Evolutionary conservation across 1,140 invertebrate species (phyloP), one percentile per base, ranked within the genome.

Genomic region (Maconellicoccus hirsutus): DNA sequence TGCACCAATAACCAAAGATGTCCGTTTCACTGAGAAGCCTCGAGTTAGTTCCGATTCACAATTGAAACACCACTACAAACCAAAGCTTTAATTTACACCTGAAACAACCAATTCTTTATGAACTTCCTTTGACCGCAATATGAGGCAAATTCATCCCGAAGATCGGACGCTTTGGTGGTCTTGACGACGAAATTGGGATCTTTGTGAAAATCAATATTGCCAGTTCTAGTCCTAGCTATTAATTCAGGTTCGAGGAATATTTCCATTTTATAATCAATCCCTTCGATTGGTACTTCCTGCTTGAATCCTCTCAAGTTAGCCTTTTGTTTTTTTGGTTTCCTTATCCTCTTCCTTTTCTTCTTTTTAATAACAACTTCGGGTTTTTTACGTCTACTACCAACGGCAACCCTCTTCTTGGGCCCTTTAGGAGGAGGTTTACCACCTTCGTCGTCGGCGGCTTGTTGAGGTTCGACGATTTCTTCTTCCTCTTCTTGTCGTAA

Each of bases 91-190:
- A 19, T 3, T 23, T 26, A 66, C 22, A 66, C 61, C 10, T 66
- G 25, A 23, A 66, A 66, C 22, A 66, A 16, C 61, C 61, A 66
- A 66, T 66, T 66, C 61, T 66, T 66, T 4, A 66, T 23, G 8
- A 14, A 25, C 61, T 3, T 66, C 10, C 19, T 10, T 25, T 66
- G 61, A 4, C 61, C 61, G 22, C 61, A 66, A 19, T 66, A 66
- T 2, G 22, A 8, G 1, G 61, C 1, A 22, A 66, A 66, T 66
- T 66, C 61, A 19, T 66, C 61, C 22, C 61, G 3, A 2, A 66
- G 19, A 66, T 66, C 61, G 61, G 19, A 8, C 22, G 22, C 8
- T 26, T 66, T 66, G 22, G 8, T 66, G 6, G 25, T 25, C 16
- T 23, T 25, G 61, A 66, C 16, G 3, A 3, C 21, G 61, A 23